These are phyloP conservation scores for Lycopodina hypogea DNA, from an alignment of 37 sponge, comb jelly and placozoan species.

Conservation along the genomic window DNA sequence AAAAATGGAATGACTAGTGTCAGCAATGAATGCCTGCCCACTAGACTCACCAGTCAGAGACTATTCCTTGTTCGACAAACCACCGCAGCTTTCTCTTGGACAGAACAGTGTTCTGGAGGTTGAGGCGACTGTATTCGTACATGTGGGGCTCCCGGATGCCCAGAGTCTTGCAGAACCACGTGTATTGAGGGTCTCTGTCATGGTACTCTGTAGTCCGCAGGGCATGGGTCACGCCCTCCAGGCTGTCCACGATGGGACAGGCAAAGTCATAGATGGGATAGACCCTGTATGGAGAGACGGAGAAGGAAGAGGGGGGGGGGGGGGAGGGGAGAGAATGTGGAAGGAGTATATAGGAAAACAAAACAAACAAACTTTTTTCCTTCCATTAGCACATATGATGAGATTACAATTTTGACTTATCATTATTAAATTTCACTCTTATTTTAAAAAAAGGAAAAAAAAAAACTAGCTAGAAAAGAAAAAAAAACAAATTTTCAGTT, in stretches of 20 bases:
- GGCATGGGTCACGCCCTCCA: slow-evolving; percentile 98
- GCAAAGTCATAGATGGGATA: slow-evolving; percentile 99
- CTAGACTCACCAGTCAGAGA: slow-evolving; percentile 86
- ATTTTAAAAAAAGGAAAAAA: too few species aligned
- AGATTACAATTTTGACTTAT: too few species aligned
- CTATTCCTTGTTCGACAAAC: slow-evolving; percentile 95
- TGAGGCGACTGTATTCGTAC: slow-evolving; percentile 94
- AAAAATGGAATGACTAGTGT: too few species aligned
- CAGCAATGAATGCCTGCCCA: too few species aligned
- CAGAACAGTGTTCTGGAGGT: slow-evolving; percentile 94
- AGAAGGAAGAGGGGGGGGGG: slow-evolving; percentile 72
- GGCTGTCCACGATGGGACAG: slow-evolving; percentile 96
- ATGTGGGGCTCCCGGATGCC: slow-evolving; percentile 66
- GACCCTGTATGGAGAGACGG: slow-evolving; percentile 90
- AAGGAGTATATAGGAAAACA: background rate
- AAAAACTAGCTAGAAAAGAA: too few species aligned
- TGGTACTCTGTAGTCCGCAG: slow-evolving; percentile 98
- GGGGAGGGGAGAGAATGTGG: slow-evolving; percentile 29
- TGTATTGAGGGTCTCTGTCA: slow-evolving; percentile 86
- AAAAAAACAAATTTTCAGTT: too few species aligned
- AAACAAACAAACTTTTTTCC: background rate
- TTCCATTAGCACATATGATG: too few species aligned
- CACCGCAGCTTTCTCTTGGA: slow-evolving; percentile 96
- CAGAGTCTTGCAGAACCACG: slow-evolving; percentile 63
- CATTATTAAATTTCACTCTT: too few species aligned